Conservation (phyloP, 2,888 invertebrate species). For the Rhaphigaster nebulosa region DNA sequence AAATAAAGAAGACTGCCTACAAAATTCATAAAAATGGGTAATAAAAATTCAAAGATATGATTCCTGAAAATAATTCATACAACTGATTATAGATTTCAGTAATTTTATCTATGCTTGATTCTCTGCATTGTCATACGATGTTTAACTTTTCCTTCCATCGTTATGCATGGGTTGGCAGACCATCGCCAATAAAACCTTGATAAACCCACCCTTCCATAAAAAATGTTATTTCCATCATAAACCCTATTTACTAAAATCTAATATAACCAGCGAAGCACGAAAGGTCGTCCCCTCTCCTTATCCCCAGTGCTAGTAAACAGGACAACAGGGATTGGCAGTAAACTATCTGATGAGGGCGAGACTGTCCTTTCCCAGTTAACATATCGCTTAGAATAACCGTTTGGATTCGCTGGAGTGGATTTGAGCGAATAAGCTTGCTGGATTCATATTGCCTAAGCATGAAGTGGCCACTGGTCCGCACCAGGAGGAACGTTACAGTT, state of each 20-base stretch:
- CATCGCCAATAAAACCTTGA: background rate
- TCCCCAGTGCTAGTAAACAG: background rate
- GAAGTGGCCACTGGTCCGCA: background rate
- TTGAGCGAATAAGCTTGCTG: background rate
- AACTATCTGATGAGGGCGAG: background rate
- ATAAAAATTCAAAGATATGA: too few species aligned
- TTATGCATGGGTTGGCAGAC: background rate
- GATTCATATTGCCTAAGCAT: background rate
- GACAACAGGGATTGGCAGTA: background rate
- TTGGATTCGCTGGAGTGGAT: background rate
- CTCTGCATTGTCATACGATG: background rate
- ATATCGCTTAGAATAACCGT: background rate
- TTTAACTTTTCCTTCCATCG: too few species aligned
- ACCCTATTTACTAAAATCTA: background rate
- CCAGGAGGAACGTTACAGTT: background rate
- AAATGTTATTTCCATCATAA: constrained; percentile 19
- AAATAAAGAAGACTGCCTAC: too few species aligned
- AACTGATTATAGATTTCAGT: background rate
- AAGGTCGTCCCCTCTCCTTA: too few species aligned
- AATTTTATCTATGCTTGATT: background rate
- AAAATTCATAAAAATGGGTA: too few species aligned
- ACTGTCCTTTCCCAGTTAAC: background rate
- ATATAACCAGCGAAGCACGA: background rate
- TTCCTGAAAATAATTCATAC: background rate
- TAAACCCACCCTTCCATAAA: background rate